phyloP scores from a whole-genome alignment of 2,888 invertebrate species.

The Melolontha melolontha region DNA sequence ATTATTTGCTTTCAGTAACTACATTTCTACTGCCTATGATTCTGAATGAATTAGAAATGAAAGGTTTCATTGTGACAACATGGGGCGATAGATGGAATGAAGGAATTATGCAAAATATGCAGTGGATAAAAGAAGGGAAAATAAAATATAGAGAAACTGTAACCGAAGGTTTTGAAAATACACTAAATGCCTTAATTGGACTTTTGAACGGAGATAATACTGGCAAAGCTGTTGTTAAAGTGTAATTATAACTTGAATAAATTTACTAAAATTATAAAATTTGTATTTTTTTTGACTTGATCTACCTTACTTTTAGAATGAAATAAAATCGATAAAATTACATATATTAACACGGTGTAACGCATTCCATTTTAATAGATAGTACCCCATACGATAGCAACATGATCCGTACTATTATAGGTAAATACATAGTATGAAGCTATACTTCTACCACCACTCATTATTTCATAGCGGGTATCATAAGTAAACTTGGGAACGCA shows the following conservation, averaged over 20 bases:
- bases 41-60: constrained; percentile 71
- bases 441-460: too few relatives aligned
- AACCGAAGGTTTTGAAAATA: constrained; percentile 79
- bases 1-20: constrained; percentile 58
- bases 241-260: constrained; percentile 52
- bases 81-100: constrained; percentile 73
- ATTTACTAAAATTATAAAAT: too few relatives aligned
- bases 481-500: too few relatives aligned
- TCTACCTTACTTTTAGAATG: background rate
- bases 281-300: too few relatives aligned
- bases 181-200: constrained; percentile 76
- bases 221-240: constrained; percentile 78
- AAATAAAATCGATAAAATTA: too few relatives aligned
- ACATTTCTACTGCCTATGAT: constrained; percentile 70
- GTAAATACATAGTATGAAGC: too few relatives aligned
- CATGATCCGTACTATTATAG: too few relatives aligned
- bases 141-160: constrained; percentile 77
- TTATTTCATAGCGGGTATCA: too few relatives aligned
- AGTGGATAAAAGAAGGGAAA: constrained; percentile 77
- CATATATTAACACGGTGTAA: too few relatives aligned
- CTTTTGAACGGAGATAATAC: constrained; percentile 75
- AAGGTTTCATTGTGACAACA: constrained; percentile 71
- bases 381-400: too few relatives aligned
- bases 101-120: constrained; percentile 72
- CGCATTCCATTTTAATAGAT: too few relatives aligned